phyloP scores from a whole-genome alignment of 1,140 invertebrate species.

The Tetragonula clypearis region DNA sequence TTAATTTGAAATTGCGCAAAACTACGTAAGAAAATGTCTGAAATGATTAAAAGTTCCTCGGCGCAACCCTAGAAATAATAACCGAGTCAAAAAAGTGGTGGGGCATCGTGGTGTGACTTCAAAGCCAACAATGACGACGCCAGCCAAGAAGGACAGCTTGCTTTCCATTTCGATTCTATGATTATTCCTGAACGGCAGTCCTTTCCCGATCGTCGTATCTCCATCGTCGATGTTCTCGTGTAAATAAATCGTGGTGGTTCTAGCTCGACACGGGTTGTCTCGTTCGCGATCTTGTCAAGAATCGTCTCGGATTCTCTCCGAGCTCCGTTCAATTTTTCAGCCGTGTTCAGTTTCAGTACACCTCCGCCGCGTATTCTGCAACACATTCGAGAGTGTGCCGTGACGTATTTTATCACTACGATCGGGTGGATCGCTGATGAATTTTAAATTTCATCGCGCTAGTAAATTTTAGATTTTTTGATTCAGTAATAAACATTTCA shows the following conservation, averaged over 20 bases:
- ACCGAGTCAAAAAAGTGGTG: neutral
- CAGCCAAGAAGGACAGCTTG: constrained; percentile 36
- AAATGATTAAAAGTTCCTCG: neutral
- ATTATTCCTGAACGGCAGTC: constrained; percentile 61
- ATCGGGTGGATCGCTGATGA: neutral
- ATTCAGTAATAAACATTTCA: no score
- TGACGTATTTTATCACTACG: rapidly evolving
- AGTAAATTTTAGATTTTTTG: neutral
- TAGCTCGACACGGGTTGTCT: neutral
- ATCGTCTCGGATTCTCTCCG: neutral
- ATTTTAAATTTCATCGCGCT: no score
- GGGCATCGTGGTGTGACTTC: constrained; percentile 10
- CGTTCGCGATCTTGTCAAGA: no score
- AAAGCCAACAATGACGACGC: constrained; percentile 26
- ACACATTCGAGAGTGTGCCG: neutral
- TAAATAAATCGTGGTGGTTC: constrained; percentile 13
- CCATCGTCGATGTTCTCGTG: constrained; percentile 24
- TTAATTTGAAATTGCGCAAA: no score
- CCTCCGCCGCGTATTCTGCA: neutral
- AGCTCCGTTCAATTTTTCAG: no score
- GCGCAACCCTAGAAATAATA: neutral
- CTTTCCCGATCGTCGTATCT: constrained; percentile 60
- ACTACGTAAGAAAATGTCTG: no score
- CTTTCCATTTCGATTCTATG: constrained; percentile 67
- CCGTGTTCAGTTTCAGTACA: neutral